Evolutionary conservation across 2,113 vertebrate species (phyloP).

Genomic region (Murina feae): DNA sequence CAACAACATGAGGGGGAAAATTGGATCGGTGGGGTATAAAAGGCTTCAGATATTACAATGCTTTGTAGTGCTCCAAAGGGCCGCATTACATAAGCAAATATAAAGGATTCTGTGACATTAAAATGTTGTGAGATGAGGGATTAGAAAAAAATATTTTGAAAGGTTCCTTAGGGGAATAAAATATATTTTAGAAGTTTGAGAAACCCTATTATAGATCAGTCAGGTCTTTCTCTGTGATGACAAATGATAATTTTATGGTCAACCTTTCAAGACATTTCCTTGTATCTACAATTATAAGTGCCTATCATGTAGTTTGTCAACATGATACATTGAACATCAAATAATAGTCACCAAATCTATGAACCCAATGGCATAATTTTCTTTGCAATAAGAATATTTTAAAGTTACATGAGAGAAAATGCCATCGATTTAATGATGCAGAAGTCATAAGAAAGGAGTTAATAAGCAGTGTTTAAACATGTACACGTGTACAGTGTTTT

Average conservation of each 20-base stretch:
- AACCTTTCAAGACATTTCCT: neutral
- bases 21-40: neutral
- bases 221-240: neutral
- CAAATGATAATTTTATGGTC: neutral
- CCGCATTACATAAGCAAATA: neutral
- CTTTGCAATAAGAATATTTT: neutral
- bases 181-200: neutral
- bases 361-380: neutral
- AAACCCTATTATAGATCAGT: neutral
- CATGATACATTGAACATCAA: neutral
- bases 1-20: rapidly evolving
- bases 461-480: neutral
- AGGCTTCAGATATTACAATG: neutral
- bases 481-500: neutral
- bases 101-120: neutral
- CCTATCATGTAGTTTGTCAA: neutral
- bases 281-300: neutral
- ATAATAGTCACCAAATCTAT: neutral
- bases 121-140: neutral
- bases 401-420: neutral
- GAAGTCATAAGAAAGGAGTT: neutral
- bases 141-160: neutral
- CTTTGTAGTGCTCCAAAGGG: neutral
- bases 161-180: rapidly evolving
- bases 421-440: neutral